These are phyloP conservation scores for Opisthograptis luteolata DNA, from an alignment of 2,888 invertebrate genomes.

Conservation along the genomic window DNA sequence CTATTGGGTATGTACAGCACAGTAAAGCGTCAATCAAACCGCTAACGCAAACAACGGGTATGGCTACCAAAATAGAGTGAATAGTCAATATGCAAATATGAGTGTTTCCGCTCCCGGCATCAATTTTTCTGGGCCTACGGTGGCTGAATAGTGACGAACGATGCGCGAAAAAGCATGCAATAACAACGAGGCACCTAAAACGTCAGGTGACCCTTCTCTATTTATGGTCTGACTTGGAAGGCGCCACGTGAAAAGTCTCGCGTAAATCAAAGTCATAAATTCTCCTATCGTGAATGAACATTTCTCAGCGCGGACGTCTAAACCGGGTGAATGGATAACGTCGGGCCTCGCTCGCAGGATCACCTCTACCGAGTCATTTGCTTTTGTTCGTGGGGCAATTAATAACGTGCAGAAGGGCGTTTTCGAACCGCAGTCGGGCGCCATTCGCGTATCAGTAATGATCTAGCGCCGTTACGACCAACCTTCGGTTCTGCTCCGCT, in stretches of 20 bases:
- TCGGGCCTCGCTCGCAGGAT: constrained; percentile 79
- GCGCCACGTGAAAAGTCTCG: constrained; percentile 75
- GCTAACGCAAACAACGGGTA: constrained; percentile 28
- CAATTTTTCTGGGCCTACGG: constrained; percentile 62
- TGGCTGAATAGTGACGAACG: constrained; percentile 66
- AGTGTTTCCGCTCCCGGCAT: constrained; percentile 64
- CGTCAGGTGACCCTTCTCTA: constrained; percentile 76
- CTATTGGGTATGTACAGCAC: constrained; percentile 1
- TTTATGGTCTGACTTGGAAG: constrained; percentile 68
- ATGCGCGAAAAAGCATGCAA: constrained; percentile 64
- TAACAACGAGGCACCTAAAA: constrained; percentile 70
- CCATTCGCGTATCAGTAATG: constrained; percentile 78
- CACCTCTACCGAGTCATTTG: constrained; percentile 83
- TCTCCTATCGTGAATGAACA: constrained; percentile 83
- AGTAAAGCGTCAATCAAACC: constrained; percentile 26
- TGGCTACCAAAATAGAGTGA: constrained; percentile 44
- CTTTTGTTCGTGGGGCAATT: constrained; percentile 83
- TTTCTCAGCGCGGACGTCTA: constrained; percentile 82
- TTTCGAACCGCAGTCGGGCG: constrained; percentile 71
- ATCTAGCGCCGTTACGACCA: constrained; percentile 65
- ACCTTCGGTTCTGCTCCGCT: constrained; percentile 57
- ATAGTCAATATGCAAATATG: constrained; percentile 67
- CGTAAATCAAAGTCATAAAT: constrained; percentile 84
- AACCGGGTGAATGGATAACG: constrained; percentile 80
- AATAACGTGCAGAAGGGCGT: constrained; percentile 81